Percentiles rank a stretch among this genome's conserved stretches.
phyloP scores from a whole-genome alignment of 2,113 vertebrate species.

The Tetrax tetrax region DNA sequence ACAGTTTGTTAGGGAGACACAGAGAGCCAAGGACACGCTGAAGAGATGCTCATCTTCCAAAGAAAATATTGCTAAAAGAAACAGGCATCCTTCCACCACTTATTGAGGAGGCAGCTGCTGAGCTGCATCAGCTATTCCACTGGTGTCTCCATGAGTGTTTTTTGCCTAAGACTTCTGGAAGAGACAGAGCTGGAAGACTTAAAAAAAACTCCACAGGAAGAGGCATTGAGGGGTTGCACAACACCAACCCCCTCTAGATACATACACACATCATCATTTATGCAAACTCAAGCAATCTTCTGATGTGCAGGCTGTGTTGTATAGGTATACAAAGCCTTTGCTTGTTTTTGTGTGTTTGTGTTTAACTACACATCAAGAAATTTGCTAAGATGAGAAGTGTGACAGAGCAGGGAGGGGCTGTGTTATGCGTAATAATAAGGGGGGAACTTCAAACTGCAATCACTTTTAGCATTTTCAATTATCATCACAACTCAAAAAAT shows the following conservation, averaged over 20 bases:
- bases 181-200: background rate
- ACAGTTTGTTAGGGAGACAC: background rate
- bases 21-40: background rate
- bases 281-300: background rate
- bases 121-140: slow-evolving; percentile 32
- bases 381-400: background rate
- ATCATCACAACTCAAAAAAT: background rate
- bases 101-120: background rate
- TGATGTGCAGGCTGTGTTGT: background rate
- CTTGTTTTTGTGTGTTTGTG: background rate
- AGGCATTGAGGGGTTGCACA: background rate
- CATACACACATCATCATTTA: background rate
- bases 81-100: slow-evolving; percentile 29
- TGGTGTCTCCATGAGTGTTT: background rate
- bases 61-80: background rate
- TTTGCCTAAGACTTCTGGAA: background rate
- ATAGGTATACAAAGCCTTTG: background rate
- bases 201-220: background rate
- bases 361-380: background rate
- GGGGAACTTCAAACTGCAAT: background rate
- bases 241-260: background rate
- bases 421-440: background rate
- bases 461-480: background rate
- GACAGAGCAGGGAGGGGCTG: background rate
- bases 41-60: background rate